Base-by-base conservation (phyloP, 2,797 vertebrate species). In the Pipistrellus kuhlii region DNA sequence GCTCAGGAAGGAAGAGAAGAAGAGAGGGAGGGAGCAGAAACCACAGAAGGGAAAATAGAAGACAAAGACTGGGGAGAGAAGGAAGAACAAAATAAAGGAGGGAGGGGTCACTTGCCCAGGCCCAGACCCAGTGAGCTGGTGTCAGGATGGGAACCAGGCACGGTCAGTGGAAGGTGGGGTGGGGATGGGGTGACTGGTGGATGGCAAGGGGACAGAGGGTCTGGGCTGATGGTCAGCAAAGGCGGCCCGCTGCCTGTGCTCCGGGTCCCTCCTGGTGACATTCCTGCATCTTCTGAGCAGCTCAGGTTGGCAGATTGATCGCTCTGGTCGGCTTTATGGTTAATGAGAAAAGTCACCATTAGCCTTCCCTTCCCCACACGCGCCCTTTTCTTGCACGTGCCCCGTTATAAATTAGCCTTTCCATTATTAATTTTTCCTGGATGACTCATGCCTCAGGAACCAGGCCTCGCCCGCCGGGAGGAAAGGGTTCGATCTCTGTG, bases 381-480 rank as follows among this genome's bases (percentile, higher is more conserved):
- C 3, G 0, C 90, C 41, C 64, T 66, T 77, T 77, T 30, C 87
- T 68, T 76, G 81, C 72, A 62, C 48, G 25, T 11, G 21, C 83
- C 76, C 59, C 14, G 83, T 72, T 94, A 90, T 95, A 94, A 96
- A 97, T 96, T 78, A 96, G 68, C 94, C 90, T 84, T 95, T 96
- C 84, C 90, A 85, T 95, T 85, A 97, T 91, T 95, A 76, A 96
- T 95, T 95, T 95, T 91, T 96, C 97, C 96, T 95, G 93, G 89
- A 90, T 96, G 94, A 96, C 89, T 96, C 94, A 93, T 80, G 38
- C 69, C 91, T 48, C 92, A 96, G 95, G 93, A 96, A 97, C 93
- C 85, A 6, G 4, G 69, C 94, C 53, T 77, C 62, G 84, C 6
- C 7, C 55, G 78, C 77, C 46, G 72, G 89, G 21, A 77, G 93